Evolutionary conservation across 2,113 vertebrate genomes (phyloP), one percentile per base, ranked within the genome.

Genomic region (Neogobius melanostomus): DNA sequence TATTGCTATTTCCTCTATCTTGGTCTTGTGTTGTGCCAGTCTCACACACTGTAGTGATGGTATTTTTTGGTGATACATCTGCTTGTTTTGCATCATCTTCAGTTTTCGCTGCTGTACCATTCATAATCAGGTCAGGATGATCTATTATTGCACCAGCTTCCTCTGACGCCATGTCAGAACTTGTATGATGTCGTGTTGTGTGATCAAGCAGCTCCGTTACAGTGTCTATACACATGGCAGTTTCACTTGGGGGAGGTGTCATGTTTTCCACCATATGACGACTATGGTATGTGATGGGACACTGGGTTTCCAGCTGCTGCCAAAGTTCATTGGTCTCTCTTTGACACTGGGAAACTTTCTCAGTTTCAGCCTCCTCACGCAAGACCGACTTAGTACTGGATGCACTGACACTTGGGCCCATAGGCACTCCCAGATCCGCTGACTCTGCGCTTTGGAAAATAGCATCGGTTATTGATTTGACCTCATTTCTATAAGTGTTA

Each of bases 231-330:
- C 45, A 69, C 9, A 43, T 46, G 63, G 10, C 42, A 61, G 15
- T 10, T 52, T 53, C 51, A 63, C 66, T 11, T 0, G 44, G 47
- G 46, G 73, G 17, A 79, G 67, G 52, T 11, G 8, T 11, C 4
- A 53, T 47, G 1, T 75, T 72, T 72, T 69, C 75, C 65, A 65
- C 57, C 3, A 49, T 16, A 45, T 12, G 11, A 16, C 42, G 66
- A 79, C 59, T 60, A 15, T 49, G 70, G 79, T 79, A 63, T 36
- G n/a, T 42, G 54, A 17, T 45, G 36, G 62, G 69, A 70, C 59
- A 16, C 52, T 74, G 52, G 7, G 12, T 68, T 81, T 82, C 82
- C 71, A 87, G 78, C 71, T 83, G 84, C 71, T 82, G 80, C 72
- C 79, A 78, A 65, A 46, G 12, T 67, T 85, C 85, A 77, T 85